Evolutionary conservation across 2,113 vertebrate species (phyloP).

Genomic region (Anhinga anhinga): DNA sequence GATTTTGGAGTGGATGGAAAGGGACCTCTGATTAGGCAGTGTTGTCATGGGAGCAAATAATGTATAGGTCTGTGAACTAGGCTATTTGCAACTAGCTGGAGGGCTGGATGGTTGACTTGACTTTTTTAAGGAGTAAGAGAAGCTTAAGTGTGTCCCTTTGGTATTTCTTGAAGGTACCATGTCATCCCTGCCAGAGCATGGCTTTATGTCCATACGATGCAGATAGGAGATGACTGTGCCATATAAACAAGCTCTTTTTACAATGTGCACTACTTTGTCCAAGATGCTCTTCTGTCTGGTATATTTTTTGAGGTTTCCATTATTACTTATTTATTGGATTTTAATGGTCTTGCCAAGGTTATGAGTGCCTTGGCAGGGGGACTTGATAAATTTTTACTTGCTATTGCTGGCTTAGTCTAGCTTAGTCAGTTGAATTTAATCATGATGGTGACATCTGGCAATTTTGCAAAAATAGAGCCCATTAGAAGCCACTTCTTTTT

Average conservation of each 20-base stretch:
- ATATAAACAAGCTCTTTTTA: background rate
- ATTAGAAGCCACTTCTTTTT: background rate
- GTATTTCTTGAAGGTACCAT: background rate
- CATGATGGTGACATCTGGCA: constrained; percentile 5
- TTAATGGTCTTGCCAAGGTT: background rate
- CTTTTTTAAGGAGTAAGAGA: background rate
- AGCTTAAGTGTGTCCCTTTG: background rate
- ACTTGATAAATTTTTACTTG: constrained; percentile 6
- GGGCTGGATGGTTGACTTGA: background rate
- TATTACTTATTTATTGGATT: background rate
- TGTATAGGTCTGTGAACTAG: background rate
- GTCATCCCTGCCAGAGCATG: background rate
- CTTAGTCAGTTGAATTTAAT: background rate
- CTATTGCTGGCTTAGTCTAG: background rate
- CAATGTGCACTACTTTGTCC: background rate
- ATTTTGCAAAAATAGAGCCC: background rate
- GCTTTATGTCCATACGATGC: background rate
- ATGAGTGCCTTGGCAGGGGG: background rate
- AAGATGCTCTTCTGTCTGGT: background rate
- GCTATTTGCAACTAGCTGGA: background rate
- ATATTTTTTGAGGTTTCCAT: background rate
- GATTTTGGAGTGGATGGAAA: background rate
- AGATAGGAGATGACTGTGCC: background rate
- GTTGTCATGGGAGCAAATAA: background rate
- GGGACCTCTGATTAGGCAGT: background rate